Percentiles rank a stretch among this genome's conserved stretches.
These are phyloP conservation scores for Drosophila hydei DNA, from an alignment of 1,140 invertebrate species.

Conservation along the genomic window DNA sequence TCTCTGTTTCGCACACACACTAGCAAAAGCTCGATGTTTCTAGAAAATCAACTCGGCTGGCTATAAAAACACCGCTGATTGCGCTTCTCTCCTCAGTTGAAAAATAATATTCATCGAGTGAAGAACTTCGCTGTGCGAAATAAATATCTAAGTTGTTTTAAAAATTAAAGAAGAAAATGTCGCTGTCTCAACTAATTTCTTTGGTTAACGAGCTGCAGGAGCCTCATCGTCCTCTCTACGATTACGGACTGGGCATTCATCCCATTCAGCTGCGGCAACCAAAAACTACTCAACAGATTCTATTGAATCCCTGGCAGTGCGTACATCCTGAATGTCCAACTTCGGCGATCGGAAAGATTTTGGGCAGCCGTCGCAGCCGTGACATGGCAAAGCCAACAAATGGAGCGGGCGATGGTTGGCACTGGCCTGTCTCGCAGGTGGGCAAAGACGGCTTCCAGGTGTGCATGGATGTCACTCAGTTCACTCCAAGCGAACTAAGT, in stretches of 20 bases:
- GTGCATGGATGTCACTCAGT: slow-evolving; percentile 88
- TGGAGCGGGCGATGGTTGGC: background rate
- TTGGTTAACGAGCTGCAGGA: slow-evolving; percentile 64
- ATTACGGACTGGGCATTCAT: slow-evolving; percentile 59
- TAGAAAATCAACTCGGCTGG: slow-evolving; percentile 7
- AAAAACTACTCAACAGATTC: slow-evolving; percentile 6
- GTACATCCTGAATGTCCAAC: slow-evolving; percentile 29
- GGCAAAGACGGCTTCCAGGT: slow-evolving; percentile 82
- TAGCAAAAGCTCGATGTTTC: slow-evolving; percentile 12
- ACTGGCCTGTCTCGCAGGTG: slow-evolving; percentile 12
- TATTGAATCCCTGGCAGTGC: slow-evolving; percentile 55
- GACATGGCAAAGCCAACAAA: slow-evolving; percentile 1
- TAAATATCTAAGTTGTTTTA: background rate
- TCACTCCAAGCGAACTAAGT: slow-evolving; percentile 89
- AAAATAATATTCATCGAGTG: background rate
- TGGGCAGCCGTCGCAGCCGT: slow-evolving; percentile 29
- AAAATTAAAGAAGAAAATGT: slow-evolving; percentile 44
- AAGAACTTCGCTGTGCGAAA: slow-evolving; percentile 5
- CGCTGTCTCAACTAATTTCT: slow-evolving; percentile 60
- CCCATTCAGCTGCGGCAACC: slow-evolving; percentile 49
- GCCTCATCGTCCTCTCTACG: slow-evolving; percentile 49
- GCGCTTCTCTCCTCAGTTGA: slow-evolving; percentile 8
- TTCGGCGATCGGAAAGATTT: slow-evolving; percentile 31
- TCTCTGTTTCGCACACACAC: slow-evolving; percentile 4
- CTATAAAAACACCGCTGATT: slow-evolving; percentile 21